Evolutionary conservation across 2,797 vertebrate genomes (phyloP), one percentile per base, ranked within the genome.

Genomic region (Eospalax fontanierii): DNA sequence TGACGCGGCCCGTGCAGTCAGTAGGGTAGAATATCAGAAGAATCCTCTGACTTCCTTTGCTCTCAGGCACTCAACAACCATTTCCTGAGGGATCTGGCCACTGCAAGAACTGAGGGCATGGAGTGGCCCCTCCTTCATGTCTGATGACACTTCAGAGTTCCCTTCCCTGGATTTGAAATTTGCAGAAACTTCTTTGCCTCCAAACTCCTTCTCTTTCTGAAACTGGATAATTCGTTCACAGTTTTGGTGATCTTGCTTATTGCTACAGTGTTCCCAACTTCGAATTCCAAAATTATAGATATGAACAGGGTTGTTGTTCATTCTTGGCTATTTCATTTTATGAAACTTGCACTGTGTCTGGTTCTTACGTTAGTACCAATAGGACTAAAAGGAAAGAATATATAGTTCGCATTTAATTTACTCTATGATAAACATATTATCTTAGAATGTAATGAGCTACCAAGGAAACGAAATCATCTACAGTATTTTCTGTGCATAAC

Each of bases 41-140:
- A 61, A 18, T 9, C 81, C 35, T 71, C 21, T 30, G 68, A 22
- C 14, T 18, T 65, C 46, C 1, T 33, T 26, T 68, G 24, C n/a
- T 65, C 83, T n/a, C 22, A n/a, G 8, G 0, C 0, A 0, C 0
- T 2, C 43, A 59, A 68, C 11, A 57, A 24, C 18, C 7, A 38
- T 40, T 30, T 10, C 43, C 35, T 1, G 59, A n/a, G 4, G 3
- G 18, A 30, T 2, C 2, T 16, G 2, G 3, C 10, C 22, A 57
- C n/a, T 10, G 19, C 57, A 12, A 15, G 33, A 0, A 3, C 30
- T 14, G 28, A 28, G 15, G 2, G 18, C 2, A 0, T 21, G 57
- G 28, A 35, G 14, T 10, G 14, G 8, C 19, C 11, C 6, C 73
- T 46, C 33, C 38, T 75, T 26, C 50, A 33, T 4, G 40, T 21